These are phyloP conservation scores for Brachycybe producta DNA, from an alignment of 2,888 invertebrate genomes.

Conservation along the genomic window DNA sequence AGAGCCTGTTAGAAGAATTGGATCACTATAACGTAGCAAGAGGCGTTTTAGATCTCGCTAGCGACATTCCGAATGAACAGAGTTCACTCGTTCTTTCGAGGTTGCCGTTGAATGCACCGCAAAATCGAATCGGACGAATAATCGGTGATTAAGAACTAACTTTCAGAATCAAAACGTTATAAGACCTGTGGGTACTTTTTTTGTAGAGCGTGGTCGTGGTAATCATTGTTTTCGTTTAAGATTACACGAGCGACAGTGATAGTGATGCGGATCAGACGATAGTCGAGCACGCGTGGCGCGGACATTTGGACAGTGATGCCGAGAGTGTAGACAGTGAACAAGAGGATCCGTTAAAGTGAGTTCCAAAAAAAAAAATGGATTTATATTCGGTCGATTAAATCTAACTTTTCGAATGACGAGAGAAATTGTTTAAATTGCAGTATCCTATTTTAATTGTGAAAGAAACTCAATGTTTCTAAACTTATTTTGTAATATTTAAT, in stretches of 20 bases:
- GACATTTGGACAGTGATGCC: conserved; percentile 55
- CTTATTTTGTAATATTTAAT: no score
- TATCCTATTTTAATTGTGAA: not conserved
- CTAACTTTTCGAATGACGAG: no score
- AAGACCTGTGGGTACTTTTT: no score
- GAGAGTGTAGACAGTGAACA: conserved; percentile 63
- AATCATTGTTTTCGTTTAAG: conserved; percentile 32
- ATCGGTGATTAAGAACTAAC: conserved; percentile 11
- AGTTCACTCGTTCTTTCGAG: not conserved
- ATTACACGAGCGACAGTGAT: conserved; percentile 60
- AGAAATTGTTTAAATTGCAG: no score
- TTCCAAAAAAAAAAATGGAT: not conserved
- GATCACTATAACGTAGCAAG: conserved; percentile 41
- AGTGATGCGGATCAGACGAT: conserved; percentile 52
- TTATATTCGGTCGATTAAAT: no score
- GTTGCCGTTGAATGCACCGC: conserved; percentile 5
- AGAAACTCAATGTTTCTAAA: not conserved
- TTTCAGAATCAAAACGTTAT: no score
- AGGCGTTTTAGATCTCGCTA: not conserved
- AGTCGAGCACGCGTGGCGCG: conserved; percentile 47
- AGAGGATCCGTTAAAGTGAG: conserved; percentile 60
- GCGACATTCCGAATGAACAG: not conserved
- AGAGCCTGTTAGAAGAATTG: conserved; percentile 49
- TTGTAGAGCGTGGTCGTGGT: not conserved
- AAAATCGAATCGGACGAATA: conserved; percentile 2